Evolutionary conservation across 1,140 invertebrate genomes (phyloP), one percentile per base, ranked within the genome.

Genomic region (Drosophila orena): DNA sequence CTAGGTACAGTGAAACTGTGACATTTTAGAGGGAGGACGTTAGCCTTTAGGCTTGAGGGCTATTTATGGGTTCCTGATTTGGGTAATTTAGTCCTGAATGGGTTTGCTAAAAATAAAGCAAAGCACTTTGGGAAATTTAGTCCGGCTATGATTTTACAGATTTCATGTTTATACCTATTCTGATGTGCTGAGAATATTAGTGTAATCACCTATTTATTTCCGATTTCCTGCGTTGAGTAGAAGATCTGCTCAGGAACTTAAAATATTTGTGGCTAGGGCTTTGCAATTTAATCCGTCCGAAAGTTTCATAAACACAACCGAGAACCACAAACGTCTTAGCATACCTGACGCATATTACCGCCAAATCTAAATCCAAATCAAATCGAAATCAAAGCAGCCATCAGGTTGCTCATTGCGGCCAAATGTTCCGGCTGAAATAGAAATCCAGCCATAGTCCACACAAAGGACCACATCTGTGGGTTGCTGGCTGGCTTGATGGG

Each of bases 381-480:
- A 40, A 40, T 20, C 52, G 27, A 38, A 62, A 74, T 81, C 79
- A 81, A 88, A 79, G 83, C 57, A 68, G 86, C 81, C 81, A 52
- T 20, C 49, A 70, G 74, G 38, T 34, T 64, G 53, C 38, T 47
- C 53, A 65, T 54, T 55, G 47, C 47, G 47, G 47, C n/a, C 2
- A 50, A 50, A 50, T 50, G 47, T 15, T 50, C 47, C 30, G 11
- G 64, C 60, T 65, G 66, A 77, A 75, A 50, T 75, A 49, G 69
- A 78, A 88, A 64, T 66, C 58, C 79, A 68, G 57, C 55, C 43
- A 42, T 69, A 76, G 50, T 61, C 52, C 46, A 64, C 64, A 77
- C 71, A 60, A 76, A 69, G 73, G 38, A 50, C 58, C 73, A 24
- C 68, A 59, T 56, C 49, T 74, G 61, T 68, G 58, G 30, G 12